phyloP scores from a whole-genome alignment of 2,797 vertebrate species.

The Gymnoscopelus braueri region DNA sequence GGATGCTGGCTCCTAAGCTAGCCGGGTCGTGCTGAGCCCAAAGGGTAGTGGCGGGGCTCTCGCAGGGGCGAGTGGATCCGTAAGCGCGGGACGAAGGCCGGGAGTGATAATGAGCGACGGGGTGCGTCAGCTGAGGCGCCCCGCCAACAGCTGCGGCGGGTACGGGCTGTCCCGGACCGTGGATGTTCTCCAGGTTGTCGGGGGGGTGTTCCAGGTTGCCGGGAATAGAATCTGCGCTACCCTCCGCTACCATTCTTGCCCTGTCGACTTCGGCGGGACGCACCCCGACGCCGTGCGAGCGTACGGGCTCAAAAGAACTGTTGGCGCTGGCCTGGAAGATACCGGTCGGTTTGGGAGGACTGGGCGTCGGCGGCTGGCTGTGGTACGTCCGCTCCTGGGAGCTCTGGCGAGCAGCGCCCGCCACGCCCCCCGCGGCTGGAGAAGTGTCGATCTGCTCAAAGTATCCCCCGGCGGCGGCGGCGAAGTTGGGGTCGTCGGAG shows the following conservation, averaged over 20 bases:
- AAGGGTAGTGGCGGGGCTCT: conserved; percentile 94
- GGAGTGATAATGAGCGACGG: conserved; percentile 76
- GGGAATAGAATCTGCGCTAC: conserved; percentile 73
- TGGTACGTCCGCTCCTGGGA: conserved; percentile 69
- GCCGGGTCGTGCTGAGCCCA: conserved; percentile 94
- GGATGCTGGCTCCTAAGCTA: conserved; percentile 88
- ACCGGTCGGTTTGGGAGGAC: conserved; percentile 94
- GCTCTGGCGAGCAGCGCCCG: conserved; percentile 37
- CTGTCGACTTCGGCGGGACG: conserved; percentile 88
- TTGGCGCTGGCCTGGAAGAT: conserved; percentile 97
- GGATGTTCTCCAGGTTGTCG: conserved; percentile 95
- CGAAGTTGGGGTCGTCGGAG: conserved; percentile 75
- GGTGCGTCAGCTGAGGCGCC: conserved; percentile 50
- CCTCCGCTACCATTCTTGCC: conserved; percentile 90
- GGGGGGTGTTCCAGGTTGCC: conserved; percentile 97
- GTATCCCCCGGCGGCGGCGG: conserved; percentile 81
- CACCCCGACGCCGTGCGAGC: conserved; percentile 87
- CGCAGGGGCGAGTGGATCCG: conserved; percentile 86
- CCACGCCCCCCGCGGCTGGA: conserved; percentile 77
- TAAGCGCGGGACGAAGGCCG: conserved; percentile 83
- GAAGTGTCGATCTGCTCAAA: conserved; percentile 97
- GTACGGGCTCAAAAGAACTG: conserved; percentile 96
- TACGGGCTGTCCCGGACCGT: conserved; percentile 66
- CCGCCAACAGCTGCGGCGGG: conserved; percentile 38
- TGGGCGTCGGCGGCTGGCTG: conserved; percentile 84